These are phyloP conservation scores for Pterophyllum scalare DNA, from an alignment of 2,113 vertebrate species.

Conservation along the genomic window DNA sequence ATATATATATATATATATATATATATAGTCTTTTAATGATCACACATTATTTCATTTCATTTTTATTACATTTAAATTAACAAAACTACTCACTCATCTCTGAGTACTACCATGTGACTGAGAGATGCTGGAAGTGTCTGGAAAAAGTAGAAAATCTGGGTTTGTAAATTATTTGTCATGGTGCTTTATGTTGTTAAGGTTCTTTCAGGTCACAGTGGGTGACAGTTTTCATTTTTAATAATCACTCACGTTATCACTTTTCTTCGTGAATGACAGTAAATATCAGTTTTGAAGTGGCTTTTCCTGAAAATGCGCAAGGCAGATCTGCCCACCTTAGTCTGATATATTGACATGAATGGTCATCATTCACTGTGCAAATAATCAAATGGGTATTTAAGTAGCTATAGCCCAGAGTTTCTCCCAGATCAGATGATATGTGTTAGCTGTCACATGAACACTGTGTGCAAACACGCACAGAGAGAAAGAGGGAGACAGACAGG, in stretches of 20 bases:
- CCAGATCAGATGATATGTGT: conserved; percentile 72
- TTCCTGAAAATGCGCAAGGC: conserved; percentile 18
- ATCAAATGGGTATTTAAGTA: conserved; percentile 47
- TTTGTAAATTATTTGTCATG: conserved; percentile 13
- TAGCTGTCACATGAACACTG: conserved; percentile 72
- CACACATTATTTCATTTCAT: conserved; percentile 5
- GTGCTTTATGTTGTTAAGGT: background rate
- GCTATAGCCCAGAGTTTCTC: conserved; percentile 36
- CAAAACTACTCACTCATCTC: conserved; percentile 7
- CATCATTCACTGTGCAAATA: conserved; percentile 25
- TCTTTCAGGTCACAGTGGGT: conserved; percentile 16
- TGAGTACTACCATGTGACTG: conserved; percentile 6
- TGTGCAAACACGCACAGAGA: conserved; percentile 59
- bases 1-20: no score
- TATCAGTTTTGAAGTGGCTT: background rate
- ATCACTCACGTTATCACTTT: conserved; percentile 23
- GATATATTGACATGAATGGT: conserved; percentile 37
- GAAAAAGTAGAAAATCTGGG: background rate
- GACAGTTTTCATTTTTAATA: conserved; percentile 49
- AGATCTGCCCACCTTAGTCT: background rate
- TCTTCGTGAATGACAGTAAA: conserved; percentile 34
- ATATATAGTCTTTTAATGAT: conserved; percentile 11
- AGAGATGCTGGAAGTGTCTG: background rate
- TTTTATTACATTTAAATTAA: conserved; percentile 21
- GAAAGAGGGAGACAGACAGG: conserved; percentile 33